These are phyloP conservation scores for Peromyscus aztecus DNA, from an alignment of 2,797 vertebrate species.

Conservation along the genomic window DNA sequence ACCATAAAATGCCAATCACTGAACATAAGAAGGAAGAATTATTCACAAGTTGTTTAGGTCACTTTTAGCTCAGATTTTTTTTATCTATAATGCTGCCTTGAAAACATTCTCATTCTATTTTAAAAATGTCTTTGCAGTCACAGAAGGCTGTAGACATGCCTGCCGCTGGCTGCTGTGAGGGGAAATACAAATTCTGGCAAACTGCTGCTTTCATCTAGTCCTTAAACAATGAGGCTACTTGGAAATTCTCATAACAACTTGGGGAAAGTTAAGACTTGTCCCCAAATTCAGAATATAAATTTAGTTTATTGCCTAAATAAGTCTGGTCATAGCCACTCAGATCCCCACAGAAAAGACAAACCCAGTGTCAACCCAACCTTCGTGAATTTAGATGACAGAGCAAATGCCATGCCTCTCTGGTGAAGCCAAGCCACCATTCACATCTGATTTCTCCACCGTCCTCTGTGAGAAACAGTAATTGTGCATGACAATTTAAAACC, in stretches of 20 bases:
- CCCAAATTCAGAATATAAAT: constrained; percentile 58
- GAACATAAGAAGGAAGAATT: constrained; percentile 12
- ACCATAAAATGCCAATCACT: neutral
- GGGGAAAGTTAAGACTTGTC: constrained; percentile 39
- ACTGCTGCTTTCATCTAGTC: constrained; percentile 61
- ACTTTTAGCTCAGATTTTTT: constrained; percentile 38
- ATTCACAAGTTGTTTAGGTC: constrained; percentile 32
- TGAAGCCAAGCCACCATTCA: neutral
- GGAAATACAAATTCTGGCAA: constrained; percentile 61
- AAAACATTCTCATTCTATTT: constrained; percentile 57
- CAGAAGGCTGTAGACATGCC: constrained; percentile 29
- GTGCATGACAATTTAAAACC: neutral
- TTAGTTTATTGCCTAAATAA: constrained; percentile 1
- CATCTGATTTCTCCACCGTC: neutral
- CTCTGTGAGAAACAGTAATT: rapidly evolving
- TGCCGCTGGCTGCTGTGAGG: constrained; percentile 5
- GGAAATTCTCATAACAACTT: constrained; percentile 65
- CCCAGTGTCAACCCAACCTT: neutral
- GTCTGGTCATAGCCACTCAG: neutral
- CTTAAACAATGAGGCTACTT: constrained; percentile 65
- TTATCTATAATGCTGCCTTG: neutral
- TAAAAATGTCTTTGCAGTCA: constrained; percentile 58
- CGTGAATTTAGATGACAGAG: neutral
- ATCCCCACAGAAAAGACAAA: neutral
- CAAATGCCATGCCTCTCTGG: neutral